Percentiles rank a stretch among this genome's conserved stretches.
Conservation (phyloP, 2,888 invertebrate species). For the Phymatocera aterrima region DNA sequence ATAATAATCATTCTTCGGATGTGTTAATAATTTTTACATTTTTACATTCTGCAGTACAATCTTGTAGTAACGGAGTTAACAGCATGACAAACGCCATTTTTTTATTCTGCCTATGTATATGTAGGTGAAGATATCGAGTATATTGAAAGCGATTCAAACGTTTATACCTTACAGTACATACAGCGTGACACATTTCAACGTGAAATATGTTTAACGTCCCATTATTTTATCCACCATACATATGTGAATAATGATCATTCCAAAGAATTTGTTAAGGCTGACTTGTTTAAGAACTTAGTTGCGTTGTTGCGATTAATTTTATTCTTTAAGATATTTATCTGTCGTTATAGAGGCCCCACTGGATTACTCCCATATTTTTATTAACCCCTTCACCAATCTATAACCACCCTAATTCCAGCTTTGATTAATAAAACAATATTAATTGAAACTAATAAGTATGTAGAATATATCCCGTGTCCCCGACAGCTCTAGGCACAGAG, state of each 20-base stretch:
- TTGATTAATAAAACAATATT: background rate
- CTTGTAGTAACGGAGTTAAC: too few relatives aligned
- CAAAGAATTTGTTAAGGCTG: constrained; percentile 60
- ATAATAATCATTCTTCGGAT: background rate
- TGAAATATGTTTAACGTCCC: background rate
- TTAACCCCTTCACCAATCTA: constrained; percentile 27
- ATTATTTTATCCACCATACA: background rate
- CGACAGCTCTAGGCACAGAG: background rate
- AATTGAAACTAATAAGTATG: constrained; percentile 20
- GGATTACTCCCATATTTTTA: constrained; percentile 25
- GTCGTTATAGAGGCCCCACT: constrained; percentile 53
- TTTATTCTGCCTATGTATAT: too few relatives aligned
- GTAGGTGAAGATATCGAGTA: too few relatives aligned
- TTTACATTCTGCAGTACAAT: background rate
- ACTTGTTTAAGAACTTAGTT: constrained; percentile 54
- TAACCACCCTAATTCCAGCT: background rate
- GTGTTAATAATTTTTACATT: background rate
- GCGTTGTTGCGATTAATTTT: constrained; percentile 56
- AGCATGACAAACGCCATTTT: too few relatives aligned
- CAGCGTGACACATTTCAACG: too few relatives aligned
- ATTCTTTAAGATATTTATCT: constrained; percentile 54
- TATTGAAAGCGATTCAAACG: too few relatives aligned
- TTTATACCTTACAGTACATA: too few relatives aligned
- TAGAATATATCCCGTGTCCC: constrained; percentile 6
- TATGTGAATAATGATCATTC: too few relatives aligned